Conservation (phyloP, 2,113 vertebrate genomes). For the Gulo gulo region DNA sequence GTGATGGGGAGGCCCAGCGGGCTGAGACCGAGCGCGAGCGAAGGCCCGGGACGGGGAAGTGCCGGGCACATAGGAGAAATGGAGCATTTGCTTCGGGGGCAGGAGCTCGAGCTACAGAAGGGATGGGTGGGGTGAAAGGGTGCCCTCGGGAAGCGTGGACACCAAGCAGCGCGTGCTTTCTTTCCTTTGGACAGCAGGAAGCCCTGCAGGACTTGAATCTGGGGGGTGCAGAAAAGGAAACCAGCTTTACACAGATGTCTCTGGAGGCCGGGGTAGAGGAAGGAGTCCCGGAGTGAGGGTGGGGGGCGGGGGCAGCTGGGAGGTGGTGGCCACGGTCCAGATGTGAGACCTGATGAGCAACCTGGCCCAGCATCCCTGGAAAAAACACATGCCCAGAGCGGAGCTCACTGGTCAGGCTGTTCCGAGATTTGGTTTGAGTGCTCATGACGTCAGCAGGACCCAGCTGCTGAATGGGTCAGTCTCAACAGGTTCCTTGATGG, state of each 20-base stretch:
- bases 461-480: not conserved
- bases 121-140: not conserved
- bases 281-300: rapidly evolving
- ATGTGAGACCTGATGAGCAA: not conserved
- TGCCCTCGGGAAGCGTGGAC: not conserved
- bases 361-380: not conserved
- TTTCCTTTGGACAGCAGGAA: not conserved
- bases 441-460: not conserved
- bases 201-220: not conserved
- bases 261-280: not conserved
- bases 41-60: not conserved
- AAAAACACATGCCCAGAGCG: not conserved
- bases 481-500: not conserved
- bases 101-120: not conserved
- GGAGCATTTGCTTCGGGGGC: not conserved
- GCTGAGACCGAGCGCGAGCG: not conserved
- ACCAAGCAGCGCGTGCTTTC: not conserved
- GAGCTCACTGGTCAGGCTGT: not conserved
- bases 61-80: not conserved
- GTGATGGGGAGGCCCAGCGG: not conserved
- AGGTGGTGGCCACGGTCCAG: not conserved
- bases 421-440: not conserved
- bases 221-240: not conserved
- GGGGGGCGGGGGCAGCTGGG: not conserved
- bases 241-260: too few species aligned